A percentile compares a stretch with the other conserved stretches of the same genome.
These are phyloP conservation scores for Stegana nigrithorax DNA, from an alignment of 2,888 invertebrate species.

Conservation along the genomic window DNA sequence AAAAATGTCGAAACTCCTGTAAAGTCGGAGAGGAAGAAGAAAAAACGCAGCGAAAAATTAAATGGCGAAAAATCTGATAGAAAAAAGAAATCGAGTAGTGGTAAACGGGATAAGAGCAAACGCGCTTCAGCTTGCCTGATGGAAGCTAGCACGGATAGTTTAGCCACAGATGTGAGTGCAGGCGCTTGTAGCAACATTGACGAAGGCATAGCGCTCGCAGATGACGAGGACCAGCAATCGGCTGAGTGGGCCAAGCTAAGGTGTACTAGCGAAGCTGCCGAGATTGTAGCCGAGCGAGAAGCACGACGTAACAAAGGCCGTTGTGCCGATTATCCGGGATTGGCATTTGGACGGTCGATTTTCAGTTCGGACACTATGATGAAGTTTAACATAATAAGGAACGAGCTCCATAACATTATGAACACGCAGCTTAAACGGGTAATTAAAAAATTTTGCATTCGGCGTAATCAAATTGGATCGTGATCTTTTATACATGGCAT, in stretches of 20 bases:
- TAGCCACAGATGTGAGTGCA: slow-evolving; percentile 48
- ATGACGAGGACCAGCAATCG: slow-evolving; percentile 81
- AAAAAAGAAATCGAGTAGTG: slow-evolving; percentile 46
- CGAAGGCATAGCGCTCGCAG: slow-evolving; percentile 70
- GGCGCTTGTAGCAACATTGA: slow-evolving; percentile 58
- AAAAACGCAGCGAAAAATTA: slow-evolving; percentile 46
- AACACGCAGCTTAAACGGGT: slow-evolving; percentile 97
- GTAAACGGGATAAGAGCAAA: slow-evolving; percentile 53
- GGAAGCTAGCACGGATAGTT: slow-evolving; percentile 50
- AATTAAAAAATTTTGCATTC: no score
- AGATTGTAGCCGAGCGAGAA: slow-evolving; percentile 88
- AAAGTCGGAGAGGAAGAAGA: slow-evolving; percentile 41
- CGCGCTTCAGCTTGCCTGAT: slow-evolving; percentile 42
- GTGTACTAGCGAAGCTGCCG: slow-evolving; percentile 90
- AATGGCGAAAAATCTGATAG: slow-evolving; percentile 53
- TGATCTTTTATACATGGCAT: no score
- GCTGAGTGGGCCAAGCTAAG: slow-evolving; percentile 86
- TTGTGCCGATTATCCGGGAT: slow-evolving; percentile 92
- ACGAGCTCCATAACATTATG: slow-evolving; percentile 97
- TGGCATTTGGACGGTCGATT: slow-evolving; percentile 91
- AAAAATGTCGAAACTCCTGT: slow-evolving; percentile 28
- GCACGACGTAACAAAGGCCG: slow-evolving; percentile 78
- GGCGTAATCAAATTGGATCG: no score
- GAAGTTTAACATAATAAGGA: slow-evolving; percentile 96
- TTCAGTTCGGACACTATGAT: slow-evolving; percentile 97